Percentiles rank a stretch among this genome's conserved stretches.
phyloP scores from a whole-genome alignment of 1,140 invertebrate species.

The Patella vulgata region DNA sequence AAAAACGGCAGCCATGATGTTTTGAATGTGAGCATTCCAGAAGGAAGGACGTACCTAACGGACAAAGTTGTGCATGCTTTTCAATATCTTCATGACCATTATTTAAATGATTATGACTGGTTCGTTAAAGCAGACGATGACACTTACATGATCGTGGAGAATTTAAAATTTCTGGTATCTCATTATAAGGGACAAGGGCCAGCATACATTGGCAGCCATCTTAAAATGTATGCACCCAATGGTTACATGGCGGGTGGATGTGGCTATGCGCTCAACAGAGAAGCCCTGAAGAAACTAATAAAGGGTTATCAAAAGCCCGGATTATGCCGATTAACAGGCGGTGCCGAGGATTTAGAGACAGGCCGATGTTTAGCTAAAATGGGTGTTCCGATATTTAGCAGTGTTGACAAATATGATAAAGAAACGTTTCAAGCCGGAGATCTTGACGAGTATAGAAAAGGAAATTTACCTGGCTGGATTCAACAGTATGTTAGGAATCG shows the following conservation, averaged over 20 bases:
- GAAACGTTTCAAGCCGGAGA: no score
- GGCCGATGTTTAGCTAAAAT: conserved; percentile 80
- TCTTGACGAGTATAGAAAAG: no score
- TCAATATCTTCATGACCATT: conserved; percentile 69
- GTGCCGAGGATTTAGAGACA: conserved; percentile 93
- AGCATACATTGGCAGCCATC: conserved; percentile 59
- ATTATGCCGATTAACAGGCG: conserved; percentile 73
- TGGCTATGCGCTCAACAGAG: conserved; percentile 83
- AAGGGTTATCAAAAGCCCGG: not conserved
- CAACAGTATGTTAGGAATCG: no score
- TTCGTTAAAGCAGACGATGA: conserved; percentile 69
- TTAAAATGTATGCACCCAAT: conserved; percentile 35
- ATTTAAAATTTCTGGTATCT: conserved; percentile 48
- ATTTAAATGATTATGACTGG: conserved; percentile 46
- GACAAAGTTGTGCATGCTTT: conserved; percentile 95
- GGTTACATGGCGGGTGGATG: conserved; percentile 55
- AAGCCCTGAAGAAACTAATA: conserved; percentile 34
- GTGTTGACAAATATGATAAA: no score
- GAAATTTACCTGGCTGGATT: no score
- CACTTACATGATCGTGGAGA: conserved; percentile 76
- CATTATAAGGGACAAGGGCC: conserved; percentile 36
- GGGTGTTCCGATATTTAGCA: no score
- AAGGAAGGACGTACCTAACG: conserved; percentile 91
- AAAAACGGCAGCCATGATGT: conserved; percentile 52
- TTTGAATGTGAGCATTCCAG: conserved; percentile 71